Evolutionary conservation across 2,888 invertebrate genomes (phyloP), one percentile per base, ranked within the genome.

Genomic region (Alitta virens): DNA sequence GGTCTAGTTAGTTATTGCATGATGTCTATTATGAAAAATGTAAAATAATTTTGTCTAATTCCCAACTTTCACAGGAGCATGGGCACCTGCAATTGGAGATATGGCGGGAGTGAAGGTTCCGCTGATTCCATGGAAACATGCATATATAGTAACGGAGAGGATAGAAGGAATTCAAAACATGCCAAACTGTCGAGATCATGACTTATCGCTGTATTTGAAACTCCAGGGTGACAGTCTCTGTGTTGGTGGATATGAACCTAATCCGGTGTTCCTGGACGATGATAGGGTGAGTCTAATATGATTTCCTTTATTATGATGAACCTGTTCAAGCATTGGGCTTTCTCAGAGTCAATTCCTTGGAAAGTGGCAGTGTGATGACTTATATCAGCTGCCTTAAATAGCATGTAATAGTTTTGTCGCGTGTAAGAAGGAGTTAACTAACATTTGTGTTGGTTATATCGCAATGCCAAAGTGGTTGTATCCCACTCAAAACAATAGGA

Each of bases 181-280:
- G 63, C 94, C 94, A 0, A 94, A 94, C 78, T 85, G 94, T 16
- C 84, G 94, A 46, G 94, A 94, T 81, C 92, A 93, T 73, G 94
- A 95, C 77, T 87, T 87, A 7, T 89, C 88, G 21, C 84, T 92
- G 24, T 94, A 94, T 76, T 88, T 94, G 69, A 88, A 91, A 74
- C 86, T 92, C 1, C 74, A 74, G 64, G 74, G 73, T 5, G 74
- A 92, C 73, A 87, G 90, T 0, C 87, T 94, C 53, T 87, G 88
- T 66, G 87, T 94, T 73, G 94, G 94, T 14, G 94, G 94, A 0
- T 95, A 94, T 76, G 94, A 95, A 81, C 81, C 84, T 0, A 92
- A 94, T 80, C 94, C 94, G 0, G 87, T 89, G 66, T 86, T 94
- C 63, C 59, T 55, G 62, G 66, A 68, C 18, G 26, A 65, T 50